Conservation (phyloP, 2,113 vertebrate genomes). For the Sisor rabdophorus region DNA sequence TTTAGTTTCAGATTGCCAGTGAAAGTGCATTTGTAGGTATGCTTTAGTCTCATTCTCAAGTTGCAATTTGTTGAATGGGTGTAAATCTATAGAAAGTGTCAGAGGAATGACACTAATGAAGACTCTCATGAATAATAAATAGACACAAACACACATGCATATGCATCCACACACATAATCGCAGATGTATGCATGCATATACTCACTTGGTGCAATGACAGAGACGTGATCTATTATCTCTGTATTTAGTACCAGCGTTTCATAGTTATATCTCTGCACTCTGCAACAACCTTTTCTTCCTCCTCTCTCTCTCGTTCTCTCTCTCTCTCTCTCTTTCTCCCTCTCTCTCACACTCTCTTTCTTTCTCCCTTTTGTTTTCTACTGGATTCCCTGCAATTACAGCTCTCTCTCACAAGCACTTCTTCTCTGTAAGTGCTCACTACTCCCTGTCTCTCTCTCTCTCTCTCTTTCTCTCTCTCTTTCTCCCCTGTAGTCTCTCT, state of each 20-base stretch:
- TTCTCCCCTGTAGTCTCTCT: background rate
- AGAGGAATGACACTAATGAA: slow-evolving; percentile 1
- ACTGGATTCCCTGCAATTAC: slow-evolving; percentile 19
- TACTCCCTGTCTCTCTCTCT: slow-evolving; percentile 12
- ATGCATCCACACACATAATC: background rate
- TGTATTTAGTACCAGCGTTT: slow-evolving; percentile 35
- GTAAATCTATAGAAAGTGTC: slow-evolving; percentile 19
- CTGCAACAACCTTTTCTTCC: slow-evolving; percentile 44
- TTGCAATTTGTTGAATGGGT: slow-evolving; percentile 22
- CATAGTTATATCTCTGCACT: slow-evolving; percentile 34
- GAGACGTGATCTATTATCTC: slow-evolving; percentile 2
- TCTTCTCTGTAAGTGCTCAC: slow-evolving; percentile 12
- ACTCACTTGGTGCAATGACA: background rate
- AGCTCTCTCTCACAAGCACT: slow-evolving; percentile 28
- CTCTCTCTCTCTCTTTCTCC: slow-evolving; percentile 33
- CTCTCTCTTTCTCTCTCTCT: slow-evolving; percentile 27
- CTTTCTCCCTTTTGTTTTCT: slow-evolving; percentile 10
- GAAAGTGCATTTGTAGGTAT: slow-evolving; percentile 20
- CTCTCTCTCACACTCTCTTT: slow-evolving; percentile 28
- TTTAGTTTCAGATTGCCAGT: slow-evolving; percentile 26
- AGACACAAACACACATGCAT: background rate
- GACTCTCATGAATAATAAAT: background rate
- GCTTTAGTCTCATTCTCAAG: slow-evolving; percentile 22
- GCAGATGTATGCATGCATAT: background rate
- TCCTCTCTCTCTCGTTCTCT: slow-evolving; percentile 14